Evolutionary conservation across 2,888 invertebrate genomes (phyloP), one percentile per base, ranked within the genome.

Genomic region (Mythimna albipuncta): DNA sequence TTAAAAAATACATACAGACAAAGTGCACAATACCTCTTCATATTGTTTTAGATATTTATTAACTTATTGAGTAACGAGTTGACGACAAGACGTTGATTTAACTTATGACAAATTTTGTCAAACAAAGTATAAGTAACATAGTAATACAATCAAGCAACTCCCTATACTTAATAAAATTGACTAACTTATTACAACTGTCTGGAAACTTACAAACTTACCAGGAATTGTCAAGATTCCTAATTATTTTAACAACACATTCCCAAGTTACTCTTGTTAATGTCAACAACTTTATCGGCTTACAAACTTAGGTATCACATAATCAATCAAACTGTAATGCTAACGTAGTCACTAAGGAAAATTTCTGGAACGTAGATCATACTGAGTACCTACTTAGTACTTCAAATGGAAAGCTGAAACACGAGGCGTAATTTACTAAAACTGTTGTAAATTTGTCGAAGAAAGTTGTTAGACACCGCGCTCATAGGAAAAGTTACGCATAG

Each of bases 351-450:
- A 82, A 65, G 64, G 82, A 65, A 68, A 78, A 78, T 70, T 58
- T 44, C 58, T 55, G 52, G 38, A 54, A 66, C 66, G 63, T 68
- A 59, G 58, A 72, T 78, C 44, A 70, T 72, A 77, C 55, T 38
- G 59, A 69, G 69, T 76, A 80, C 55, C 50, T 19, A 52, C 47
- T 77, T 67, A 72, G 62, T 71, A 77, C 84, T 77, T 80, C 69
- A 73, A 79, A 81, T 85, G 83, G 88, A 89, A 90, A 88, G 87
- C 82, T 70, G 85, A 75, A 78, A 81, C 84, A 82, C 73, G 81
- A 75, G 64, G 81, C 75, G 78, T 81, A 86, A 86, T 87, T 85
- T 88, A 84, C 84, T 71, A 89, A 87, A 87, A 88, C 87, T 86
- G 81, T 85, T 71, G 85, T 79, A 83, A 87, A 87, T 87, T 83